Evolutionary conservation across 2,113 vertebrate genomes (phyloP).

Genomic region (Craseonycteris thonglongyai): DNA sequence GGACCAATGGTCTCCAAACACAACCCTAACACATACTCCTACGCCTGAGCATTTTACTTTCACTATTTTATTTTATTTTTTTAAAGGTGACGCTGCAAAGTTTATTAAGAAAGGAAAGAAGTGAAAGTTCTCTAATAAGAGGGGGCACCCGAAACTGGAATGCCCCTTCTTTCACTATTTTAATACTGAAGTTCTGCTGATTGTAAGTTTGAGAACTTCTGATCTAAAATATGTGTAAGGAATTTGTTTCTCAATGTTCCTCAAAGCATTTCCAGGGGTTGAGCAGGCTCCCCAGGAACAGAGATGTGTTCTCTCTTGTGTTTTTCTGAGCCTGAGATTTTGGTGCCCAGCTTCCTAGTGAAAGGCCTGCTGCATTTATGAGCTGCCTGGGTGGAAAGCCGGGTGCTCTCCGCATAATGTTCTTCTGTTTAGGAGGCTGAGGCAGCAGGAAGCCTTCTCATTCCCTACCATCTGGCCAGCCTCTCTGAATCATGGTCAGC

Average conservation of each 20-base stretch:
- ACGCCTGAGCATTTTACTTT: background rate
- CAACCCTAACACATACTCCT: too few relatives aligned
- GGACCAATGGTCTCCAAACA: background rate
- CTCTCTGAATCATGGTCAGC: background rate
- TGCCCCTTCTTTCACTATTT: too few relatives aligned
- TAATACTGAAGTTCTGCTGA: background rate
- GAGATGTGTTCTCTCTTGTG: background rate
- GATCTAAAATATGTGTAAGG: background rate
- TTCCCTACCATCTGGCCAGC: background rate
- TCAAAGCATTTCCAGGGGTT: background rate
- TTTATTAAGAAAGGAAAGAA: too few relatives aligned
- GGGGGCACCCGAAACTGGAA: too few relatives aligned
- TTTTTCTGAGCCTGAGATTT: background rate
- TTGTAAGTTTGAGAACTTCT: background rate
- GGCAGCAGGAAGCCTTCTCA: background rate
- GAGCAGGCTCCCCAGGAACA: background rate
- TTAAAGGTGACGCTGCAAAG: too few relatives aligned
- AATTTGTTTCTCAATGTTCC: slow-evolving; percentile 31
- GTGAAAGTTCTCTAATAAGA: too few relatives aligned
- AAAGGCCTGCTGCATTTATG: background rate
- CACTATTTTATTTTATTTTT: too few relatives aligned
- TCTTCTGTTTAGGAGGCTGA: background rate
- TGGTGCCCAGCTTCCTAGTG: background rate
- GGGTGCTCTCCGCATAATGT: background rate
- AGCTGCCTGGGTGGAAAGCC: background rate